phyloP scores from a whole-genome alignment of 1,140 invertebrate genomes.

The Choristoneura fumiferana region DNA sequence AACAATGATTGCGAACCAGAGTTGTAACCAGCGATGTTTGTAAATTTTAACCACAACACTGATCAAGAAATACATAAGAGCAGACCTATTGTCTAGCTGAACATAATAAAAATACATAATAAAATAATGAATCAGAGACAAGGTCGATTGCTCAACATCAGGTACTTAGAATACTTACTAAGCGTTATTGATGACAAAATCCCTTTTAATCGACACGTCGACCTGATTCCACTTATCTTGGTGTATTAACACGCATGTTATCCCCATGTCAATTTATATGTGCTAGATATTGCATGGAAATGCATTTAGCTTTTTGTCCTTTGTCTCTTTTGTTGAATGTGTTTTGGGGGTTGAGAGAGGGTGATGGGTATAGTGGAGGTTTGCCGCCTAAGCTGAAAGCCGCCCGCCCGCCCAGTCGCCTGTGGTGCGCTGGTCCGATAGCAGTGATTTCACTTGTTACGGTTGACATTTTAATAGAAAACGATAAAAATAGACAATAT shows the following conservation, averaged over 20 bases:
- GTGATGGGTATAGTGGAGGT: slow-evolving; percentile 52
- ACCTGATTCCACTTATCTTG: not conserved
- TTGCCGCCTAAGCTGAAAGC: slow-evolving; percentile 46
- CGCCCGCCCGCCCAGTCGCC: slow-evolving; percentile 72
- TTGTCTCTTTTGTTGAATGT: slow-evolving; percentile 34
- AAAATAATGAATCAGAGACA: not conserved
- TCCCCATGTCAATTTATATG: slow-evolving; percentile 1
- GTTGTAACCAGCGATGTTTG: no score
- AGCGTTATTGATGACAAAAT: slow-evolving; percentile 4
- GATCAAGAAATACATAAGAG: not conserved
- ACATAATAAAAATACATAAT: not conserved
- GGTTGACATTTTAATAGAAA: slow-evolving; percentile 23
- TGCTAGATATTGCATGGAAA: slow-evolving; percentile 17
- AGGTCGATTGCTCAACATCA: not conserved
- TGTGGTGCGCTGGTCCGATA: slow-evolving; percentile 44
- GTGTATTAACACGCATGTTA: slow-evolving; percentile 15
- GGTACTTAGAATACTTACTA: slow-evolving; percentile 7
- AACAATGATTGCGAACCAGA: no score
- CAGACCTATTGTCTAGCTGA: slow-evolving; percentile 2
- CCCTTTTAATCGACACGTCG: not conserved
- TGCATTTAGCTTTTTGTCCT: slow-evolving; percentile 40
- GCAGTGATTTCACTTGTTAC: slow-evolving; percentile 29
- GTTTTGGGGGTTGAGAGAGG: slow-evolving; percentile 35
- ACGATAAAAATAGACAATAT: slow-evolving; percentile 17
- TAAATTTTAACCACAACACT: not conserved